phyloP scores from a whole-genome alignment of 2,797 vertebrate species.

The Lindbergichthys nudifrons region DNA sequence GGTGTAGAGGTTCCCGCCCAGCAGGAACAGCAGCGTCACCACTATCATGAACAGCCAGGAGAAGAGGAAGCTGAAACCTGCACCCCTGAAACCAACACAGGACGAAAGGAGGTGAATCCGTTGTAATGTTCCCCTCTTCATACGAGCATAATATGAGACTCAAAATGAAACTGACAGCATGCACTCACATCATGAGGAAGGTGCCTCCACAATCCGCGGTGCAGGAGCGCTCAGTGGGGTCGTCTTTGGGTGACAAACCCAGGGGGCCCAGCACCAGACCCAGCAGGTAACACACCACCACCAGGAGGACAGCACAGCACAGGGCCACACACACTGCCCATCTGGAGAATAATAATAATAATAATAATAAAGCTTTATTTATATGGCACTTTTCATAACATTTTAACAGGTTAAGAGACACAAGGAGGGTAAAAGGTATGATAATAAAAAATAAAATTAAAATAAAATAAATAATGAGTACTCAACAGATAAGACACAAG shows the following conservation, averaged over 20 bases:
- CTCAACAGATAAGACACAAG: too few species aligned
- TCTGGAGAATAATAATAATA: slow-evolving; percentile 65
- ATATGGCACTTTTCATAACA: too few species aligned
- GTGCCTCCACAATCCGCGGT: slow-evolving; percentile 84
- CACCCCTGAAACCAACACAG: slow-evolving; percentile 80
- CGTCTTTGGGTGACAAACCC: slow-evolving; percentile 74
- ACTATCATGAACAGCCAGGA: slow-evolving; percentile 92
- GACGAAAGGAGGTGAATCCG: not conserved
- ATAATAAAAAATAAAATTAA: too few species aligned
- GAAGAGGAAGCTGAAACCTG: slow-evolving; percentile 90
- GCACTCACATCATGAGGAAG: slow-evolving; percentile 91
- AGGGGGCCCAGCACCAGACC: slow-evolving; percentile 86
- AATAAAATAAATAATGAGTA: too few species aligned
- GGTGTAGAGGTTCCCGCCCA: slow-evolving; percentile 86
- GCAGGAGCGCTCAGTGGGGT: slow-evolving; percentile 83
- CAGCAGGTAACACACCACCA: slow-evolving; percentile 85
- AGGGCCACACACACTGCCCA: slow-evolving; percentile 74
- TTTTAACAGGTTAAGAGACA: too few species aligned
- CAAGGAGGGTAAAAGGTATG: too few species aligned
- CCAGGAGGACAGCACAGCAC: slow-evolving; percentile 86
- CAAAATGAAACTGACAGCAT: not conserved
- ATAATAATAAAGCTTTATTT: too few species aligned
- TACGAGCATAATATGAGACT: not conserved
- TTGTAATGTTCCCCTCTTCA: not conserved
- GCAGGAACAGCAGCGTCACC: slow-evolving; percentile 85